A percentile compares a stretch with the other conserved stretches of the same genome.
Conservation (phyloP, 1,140 invertebrate species). For the Acromyrmex charruanus region DNA sequence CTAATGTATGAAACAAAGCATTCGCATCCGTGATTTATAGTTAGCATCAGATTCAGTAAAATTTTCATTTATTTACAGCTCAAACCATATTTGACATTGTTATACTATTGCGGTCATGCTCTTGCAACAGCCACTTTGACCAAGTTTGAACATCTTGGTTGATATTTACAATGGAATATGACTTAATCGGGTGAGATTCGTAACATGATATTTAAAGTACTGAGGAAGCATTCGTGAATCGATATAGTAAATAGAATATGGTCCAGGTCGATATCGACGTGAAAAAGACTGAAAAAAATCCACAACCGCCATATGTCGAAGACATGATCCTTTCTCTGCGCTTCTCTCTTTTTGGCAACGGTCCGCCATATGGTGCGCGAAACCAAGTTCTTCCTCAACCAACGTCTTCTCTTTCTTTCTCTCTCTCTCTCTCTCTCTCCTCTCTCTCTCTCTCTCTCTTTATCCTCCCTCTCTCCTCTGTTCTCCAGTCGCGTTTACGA, state of each 20-base stretch:
- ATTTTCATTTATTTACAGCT: neutral
- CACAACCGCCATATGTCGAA: conserved; percentile 77
- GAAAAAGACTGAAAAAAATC: conserved; percentile 10
- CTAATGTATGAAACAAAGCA: neutral
- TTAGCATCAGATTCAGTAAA: neutral
- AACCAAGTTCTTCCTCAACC: conserved; percentile 75
- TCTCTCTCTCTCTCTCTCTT: neutral
- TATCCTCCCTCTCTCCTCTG: conserved; percentile 13
- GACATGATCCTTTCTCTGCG: conserved; percentile 60
- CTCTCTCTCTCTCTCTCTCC: neutral
- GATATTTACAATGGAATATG: neutral
- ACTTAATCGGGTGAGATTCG: neutral
- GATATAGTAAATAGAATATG: neutral
- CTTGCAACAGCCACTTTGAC: neutral
- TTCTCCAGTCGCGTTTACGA: conserved; percentile 69
- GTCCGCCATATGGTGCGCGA: conserved; percentile 80
- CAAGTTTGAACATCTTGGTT: neutral
- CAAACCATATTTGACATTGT: neutral
- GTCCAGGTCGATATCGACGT: neutral
- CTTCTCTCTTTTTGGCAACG: conserved; percentile 72
- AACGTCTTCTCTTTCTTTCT: conserved; percentile 6
- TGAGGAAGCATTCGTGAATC: neutral
- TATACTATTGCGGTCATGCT: neutral
- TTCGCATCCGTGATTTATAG: neutral
- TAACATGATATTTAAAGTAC: neutral